These are phyloP conservation scores for Psilopogon haemacephalus DNA, from an alignment of 2,113 vertebrate genomes.

Conservation along the genomic window DNA sequence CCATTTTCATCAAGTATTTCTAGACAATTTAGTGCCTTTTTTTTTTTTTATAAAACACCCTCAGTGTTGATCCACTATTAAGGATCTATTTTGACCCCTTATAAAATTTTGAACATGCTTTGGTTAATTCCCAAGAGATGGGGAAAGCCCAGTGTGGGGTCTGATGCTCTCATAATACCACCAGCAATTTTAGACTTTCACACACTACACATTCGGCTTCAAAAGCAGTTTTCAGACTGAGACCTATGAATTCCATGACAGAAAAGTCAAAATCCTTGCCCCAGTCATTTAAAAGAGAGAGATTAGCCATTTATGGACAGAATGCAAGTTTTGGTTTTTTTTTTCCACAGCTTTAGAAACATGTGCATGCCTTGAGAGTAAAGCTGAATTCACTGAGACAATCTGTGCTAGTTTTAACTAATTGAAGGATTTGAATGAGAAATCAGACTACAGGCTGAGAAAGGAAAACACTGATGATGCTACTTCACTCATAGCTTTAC, in stretches of 20 bases:
- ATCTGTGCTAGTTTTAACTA: too few relatives aligned
- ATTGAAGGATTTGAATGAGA: too few relatives aligned
- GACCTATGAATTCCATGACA: not conserved
- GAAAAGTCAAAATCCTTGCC: not conserved
- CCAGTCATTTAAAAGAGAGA: not conserved
- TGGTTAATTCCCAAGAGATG: not conserved
- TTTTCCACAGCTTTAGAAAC: not conserved
- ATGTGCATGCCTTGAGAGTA: not conserved
- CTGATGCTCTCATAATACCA: not conserved
- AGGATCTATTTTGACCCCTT: not conserved
- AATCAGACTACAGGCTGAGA: too few relatives aligned
- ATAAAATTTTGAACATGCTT: not conserved
- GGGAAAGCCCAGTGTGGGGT: not conserved
- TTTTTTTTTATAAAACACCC: too few relatives aligned
- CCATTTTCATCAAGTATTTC: not conserved
- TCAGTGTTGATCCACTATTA: not conserved
- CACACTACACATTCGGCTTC: not conserved
- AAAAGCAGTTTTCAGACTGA: not conserved
- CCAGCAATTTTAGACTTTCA: not conserved
- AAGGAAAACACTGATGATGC: too few relatives aligned
- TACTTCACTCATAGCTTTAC: too few relatives aligned
- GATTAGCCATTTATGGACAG: not conserved
- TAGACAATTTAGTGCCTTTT: not conserved
- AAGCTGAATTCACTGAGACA: not conserved
- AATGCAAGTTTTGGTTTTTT: not conserved